Conservation (phyloP, 2,113 vertebrate genomes). For the Todiramphus saurophagus region DNA sequence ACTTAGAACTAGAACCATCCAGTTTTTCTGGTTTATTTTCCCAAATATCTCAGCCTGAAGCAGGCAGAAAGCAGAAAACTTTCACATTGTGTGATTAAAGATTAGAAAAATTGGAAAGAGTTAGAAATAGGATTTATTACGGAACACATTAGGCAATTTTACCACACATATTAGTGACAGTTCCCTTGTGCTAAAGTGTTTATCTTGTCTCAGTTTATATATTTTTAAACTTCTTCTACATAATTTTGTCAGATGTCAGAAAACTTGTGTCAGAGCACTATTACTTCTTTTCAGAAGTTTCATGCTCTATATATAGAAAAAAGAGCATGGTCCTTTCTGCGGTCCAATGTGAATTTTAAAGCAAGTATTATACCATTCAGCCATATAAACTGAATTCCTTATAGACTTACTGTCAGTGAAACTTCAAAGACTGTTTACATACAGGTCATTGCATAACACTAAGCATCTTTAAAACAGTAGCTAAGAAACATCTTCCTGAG, state of each 20-base stretch:
- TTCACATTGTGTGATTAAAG: not conserved
- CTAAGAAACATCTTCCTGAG: not conserved
- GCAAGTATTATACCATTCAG: not conserved
- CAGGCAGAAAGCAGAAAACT: not conserved
- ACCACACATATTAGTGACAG: not conserved
- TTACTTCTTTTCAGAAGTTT: not conserved
- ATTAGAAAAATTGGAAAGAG: not conserved
- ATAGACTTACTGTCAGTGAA: not conserved
- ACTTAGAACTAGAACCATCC: not conserved
- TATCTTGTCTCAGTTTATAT: not conserved
- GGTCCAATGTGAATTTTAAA: not conserved
- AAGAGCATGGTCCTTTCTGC: not conserved
- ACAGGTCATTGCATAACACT: not conserved
- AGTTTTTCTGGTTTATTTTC: not conserved
- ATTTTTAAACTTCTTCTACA: not conserved
- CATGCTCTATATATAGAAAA: not conserved
- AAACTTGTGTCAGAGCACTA: not conserved
- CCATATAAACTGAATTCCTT: not conserved
- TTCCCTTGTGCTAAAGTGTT: not conserved
- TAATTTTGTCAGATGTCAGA: not conserved
- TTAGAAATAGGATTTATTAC: not conserved
- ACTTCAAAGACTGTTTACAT: constrained; percentile 25
- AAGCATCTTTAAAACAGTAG: not conserved
- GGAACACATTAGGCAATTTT: not conserved
- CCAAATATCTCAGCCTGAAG: not conserved